Conservation (phyloP, 2,113 vertebrate species). For the Hystrix brachyura region DNA sequence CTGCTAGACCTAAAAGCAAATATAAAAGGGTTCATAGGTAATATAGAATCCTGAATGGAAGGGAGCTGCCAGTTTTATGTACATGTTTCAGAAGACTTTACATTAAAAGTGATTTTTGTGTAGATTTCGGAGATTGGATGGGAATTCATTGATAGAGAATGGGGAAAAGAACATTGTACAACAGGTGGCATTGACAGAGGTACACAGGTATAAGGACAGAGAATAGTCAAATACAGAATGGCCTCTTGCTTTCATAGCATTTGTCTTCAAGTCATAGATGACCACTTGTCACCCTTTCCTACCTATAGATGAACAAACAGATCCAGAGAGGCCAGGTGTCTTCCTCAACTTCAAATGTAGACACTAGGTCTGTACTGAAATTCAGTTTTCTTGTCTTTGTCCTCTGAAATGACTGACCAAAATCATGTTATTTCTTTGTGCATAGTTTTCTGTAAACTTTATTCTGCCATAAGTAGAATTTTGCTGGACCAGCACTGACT, state of each 20-base stretch:
- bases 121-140: constrained; percentile 42
- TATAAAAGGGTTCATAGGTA: background rate
- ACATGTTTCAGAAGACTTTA: constrained; percentile 18
- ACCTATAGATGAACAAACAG: background rate
- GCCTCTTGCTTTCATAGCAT: background rate
- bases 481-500: background rate
- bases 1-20: background rate
- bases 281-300: background rate
- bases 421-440: background rate
- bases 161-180: background rate
- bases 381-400: background rate
- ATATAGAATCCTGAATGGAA: background rate
- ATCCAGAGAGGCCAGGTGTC: background rate
- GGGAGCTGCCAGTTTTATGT: background rate
- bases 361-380: background rate
- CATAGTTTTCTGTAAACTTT: constrained; percentile 52
- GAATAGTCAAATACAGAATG: constrained; percentile 6
- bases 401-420: constrained; percentile 27
- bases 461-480: constrained; percentile 16
- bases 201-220: background rate
- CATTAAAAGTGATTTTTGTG: constrained; percentile 41
- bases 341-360: background rate
- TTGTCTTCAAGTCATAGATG: constrained; percentile 49
- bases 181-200: background rate
- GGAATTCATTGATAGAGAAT: constrained; percentile 16